Base-by-base conservation (phyloP, 2,888 invertebrate genomes). In the Orthosia gothica region DNA sequence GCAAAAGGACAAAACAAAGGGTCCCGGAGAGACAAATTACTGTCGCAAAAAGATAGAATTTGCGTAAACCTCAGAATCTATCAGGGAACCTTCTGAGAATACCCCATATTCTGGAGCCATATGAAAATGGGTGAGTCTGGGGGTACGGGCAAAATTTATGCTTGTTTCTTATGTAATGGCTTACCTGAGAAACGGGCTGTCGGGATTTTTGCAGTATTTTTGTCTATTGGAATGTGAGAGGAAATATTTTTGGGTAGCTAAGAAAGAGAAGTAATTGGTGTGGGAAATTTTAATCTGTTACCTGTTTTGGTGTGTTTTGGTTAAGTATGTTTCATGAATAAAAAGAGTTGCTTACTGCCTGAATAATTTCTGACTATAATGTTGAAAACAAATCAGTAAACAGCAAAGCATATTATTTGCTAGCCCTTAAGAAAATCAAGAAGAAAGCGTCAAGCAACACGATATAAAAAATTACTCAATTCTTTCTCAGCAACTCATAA, bases 1-100 rank as follows among this genome's bases (percentile, higher is more conserved):
- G 45, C 67, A 85, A 85, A 84, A 81, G 83, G 81, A 84, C 80
- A 83, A 87, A 88, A 91, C 89, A 90, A 88, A 87, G 86, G 84
- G 86, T 82, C 84, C 85, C 86, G 49, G 62, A 16, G 85, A 88
- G 87, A 90, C 87, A 87, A 89, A 91, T 89, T 89, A 90, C 87
- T 85, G 86, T 85, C 87, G 77, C 84, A 86, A 82, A 83, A 73
- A 86, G 82, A 87, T 86, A 84, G 83, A 87, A 82, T 86, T 89
- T 86, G 81, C 83, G 83, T 88, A 83, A 87, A 86, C 87, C 89
- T 84, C 87, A 86, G 83, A 87, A 90, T 89, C 87, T 86, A 89
- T 90, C 88, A 87, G 81, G 70, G 74, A 77, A 69, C 79, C 80
- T 82, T 84, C 84, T 79, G 70, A 57, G 76, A 82, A 85, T 79